These are phyloP conservation scores for Lingula anatina DNA, from an alignment of 2,888 invertebrate genomes.

Conservation along the genomic window DNA sequence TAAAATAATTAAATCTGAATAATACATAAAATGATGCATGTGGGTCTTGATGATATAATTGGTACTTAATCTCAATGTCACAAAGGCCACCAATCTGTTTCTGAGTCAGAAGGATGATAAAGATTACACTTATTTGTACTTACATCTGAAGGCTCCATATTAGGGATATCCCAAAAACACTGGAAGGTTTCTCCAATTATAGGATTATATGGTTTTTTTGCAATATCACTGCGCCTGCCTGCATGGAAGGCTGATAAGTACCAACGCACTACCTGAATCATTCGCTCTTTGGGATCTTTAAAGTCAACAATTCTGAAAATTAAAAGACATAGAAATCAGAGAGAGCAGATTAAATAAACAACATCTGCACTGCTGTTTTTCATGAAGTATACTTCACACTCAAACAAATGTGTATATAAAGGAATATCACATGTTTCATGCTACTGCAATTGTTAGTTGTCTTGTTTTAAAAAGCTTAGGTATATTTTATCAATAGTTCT, in stretches of 20 bases:
- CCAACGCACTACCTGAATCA: constrained; percentile 93
- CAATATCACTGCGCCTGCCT: constrained; percentile 91
- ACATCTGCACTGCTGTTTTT: too few relatives aligned
- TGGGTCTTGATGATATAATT: too few relatives aligned
- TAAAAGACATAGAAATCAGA: too few relatives aligned
- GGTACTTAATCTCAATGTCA: too few relatives aligned
- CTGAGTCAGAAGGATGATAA: background rate
- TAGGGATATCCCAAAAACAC: constrained; percentile 54
- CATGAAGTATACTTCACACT: too few relatives aligned
- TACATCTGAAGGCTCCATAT: constrained; percentile 12
- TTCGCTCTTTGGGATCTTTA: constrained; percentile 78
- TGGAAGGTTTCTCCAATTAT: constrained; percentile 92
- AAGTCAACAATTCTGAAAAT: constrained; percentile 78
- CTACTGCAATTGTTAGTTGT: too few relatives aligned
- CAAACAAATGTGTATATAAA: too few relatives aligned
- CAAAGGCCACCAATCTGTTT: background rate
- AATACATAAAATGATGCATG: too few relatives aligned
- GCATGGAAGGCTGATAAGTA: constrained; percentile 98
- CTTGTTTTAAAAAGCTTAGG: background rate
- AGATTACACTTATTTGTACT: background rate
- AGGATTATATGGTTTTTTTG: constrained; percentile 99
- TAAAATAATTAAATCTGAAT: too few relatives aligned
- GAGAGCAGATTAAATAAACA: too few relatives aligned
- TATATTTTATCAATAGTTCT: background rate
- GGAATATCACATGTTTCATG: too few relatives aligned